These are phyloP conservation scores for Sylvia atricapilla DNA, from an alignment of 2,113 vertebrate species.

Conservation along the genomic window DNA sequence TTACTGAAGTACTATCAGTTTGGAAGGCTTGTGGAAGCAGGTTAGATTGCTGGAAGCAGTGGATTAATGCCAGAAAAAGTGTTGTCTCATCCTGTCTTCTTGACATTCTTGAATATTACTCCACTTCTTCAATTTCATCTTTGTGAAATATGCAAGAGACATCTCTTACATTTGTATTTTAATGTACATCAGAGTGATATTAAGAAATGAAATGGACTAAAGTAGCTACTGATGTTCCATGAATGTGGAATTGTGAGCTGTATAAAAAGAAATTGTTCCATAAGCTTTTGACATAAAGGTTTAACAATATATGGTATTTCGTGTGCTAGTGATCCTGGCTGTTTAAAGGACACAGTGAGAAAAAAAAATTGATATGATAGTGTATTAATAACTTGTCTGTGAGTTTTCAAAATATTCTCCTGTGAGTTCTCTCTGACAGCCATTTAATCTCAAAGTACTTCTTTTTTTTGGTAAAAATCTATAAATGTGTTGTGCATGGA, in stretches of 20 bases:
- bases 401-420: constrained; percentile 46
- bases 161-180: constrained; percentile 55
- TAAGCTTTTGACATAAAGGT: constrained; percentile 45
- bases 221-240: constrained; percentile 6
- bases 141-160: constrained; percentile 69
- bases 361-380: background rate
- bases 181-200: constrained; percentile 11
- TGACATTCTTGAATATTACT: constrained; percentile 58
- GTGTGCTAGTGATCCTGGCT: constrained; percentile 50
- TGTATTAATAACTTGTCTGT: constrained; percentile 58
- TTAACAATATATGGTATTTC: constrained; percentile 44
- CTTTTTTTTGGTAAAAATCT: constrained; percentile 54
- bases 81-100: constrained; percentile 34
- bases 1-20: background rate
- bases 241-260: constrained; percentile 40
- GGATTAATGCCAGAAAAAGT: constrained; percentile 22
- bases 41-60: constrained; percentile 4
- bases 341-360: constrained; percentile 37
- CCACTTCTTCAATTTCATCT: constrained; percentile 68
- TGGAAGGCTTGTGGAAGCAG: constrained; percentile 17
- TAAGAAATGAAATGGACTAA: background rate
- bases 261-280: constrained; percentile 56
- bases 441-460: constrained; percentile 56
- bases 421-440: constrained; percentile 48
- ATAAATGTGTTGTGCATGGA: constrained; percentile 64